Conservation (phyloP, 2,888 invertebrate genomes). For the Cryptus armator region DNA sequence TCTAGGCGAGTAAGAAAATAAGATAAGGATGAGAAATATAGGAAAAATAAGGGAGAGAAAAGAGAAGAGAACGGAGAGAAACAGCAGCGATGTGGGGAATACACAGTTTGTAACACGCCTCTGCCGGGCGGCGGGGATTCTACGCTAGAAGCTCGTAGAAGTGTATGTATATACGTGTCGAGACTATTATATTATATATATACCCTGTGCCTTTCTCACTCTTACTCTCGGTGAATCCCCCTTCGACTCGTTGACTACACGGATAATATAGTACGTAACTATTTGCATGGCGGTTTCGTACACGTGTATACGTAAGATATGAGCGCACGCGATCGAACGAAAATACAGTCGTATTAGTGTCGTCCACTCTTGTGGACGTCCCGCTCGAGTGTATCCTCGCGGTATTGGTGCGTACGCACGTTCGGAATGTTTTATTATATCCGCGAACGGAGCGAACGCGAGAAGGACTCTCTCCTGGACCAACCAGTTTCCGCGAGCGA, state of each 20-base stretch:
- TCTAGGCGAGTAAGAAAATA: not conserved
- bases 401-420: slow-evolving; percentile 6
- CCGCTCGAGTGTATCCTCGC: not conserved
- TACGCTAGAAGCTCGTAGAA: slow-evolving; percentile 11
- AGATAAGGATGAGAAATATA: slow-evolving; percentile 29
- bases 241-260: not conserved
- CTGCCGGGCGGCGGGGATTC: not conserved
- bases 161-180: slow-evolving; percentile 8
- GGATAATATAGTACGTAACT: slow-evolving; percentile 23
- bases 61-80: slow-evolving; percentile 7
- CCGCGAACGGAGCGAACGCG: slow-evolving; percentile 25
- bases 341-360: not conserved
- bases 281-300: slow-evolving; percentile 19
- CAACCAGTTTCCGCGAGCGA: slow-evolving; percentile 37
- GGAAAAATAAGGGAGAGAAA: not conserved
- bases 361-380: not conserved
- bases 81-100: slow-evolving; percentile 3
- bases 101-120: slow-evolving; percentile 26
- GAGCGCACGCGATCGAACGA: slow-evolving; percentile 17
- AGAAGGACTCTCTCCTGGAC: slow-evolving; percentile 25
- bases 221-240: slow-evolving; percentile 19
- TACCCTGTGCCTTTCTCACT: slow-evolving; percentile 3
- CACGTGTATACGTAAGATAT: not conserved
- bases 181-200: not conserved
- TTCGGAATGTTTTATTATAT: slow-evolving; percentile 38